Evolutionary conservation across 2,797 vertebrate species (phyloP), one percentile per base, ranked within the genome.

Genomic region (Acrossocheilus wenchowensis): DNA sequence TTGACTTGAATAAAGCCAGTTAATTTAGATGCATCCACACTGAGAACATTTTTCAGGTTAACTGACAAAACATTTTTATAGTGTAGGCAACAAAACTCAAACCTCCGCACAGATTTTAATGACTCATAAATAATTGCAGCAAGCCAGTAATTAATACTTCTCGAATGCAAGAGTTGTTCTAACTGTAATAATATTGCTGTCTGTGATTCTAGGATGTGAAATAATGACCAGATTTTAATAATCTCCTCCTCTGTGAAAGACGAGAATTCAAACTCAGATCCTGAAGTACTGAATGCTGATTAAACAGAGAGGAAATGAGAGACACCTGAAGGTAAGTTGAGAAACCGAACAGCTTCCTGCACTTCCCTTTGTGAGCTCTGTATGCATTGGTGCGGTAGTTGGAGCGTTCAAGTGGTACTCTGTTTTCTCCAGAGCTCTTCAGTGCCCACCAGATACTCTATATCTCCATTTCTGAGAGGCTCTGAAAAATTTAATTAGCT

Each of bases 401-500:
- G 23, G 23, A 26, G 45, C 2, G 26, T 69, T 78, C 50, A 45
- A 68, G 73, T 69, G 41, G 30, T 39, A 15, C 87, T 77, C 39
- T 54, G 39, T 54, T 81, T 54, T 85, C 72, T 82, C 83, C 54
- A 73, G 62, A 86, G 48, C 36, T 86, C 81, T 77, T 71, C 71
- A 21, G 48, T 81, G 74, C 72, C 80, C 74, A 88, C 72, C 50
- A 84, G 48, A 84, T 54, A 82, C 73, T 77, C 73, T 68, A 12
- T 82, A 81, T 74, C 64, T 78, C 43, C 43, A 50, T 82, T 71
- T 75, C 86, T 84, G 78, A 79, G 77, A 64, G 85, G 66, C 80
- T 83, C 11, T 34, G 64, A 72, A 89, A 45, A 84, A n/a, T 88
- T 21, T 73, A 86, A 84, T 89, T 84, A 81, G 86, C 80, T 75